These are phyloP conservation scores for Periparus ater DNA, from an alignment of 2,797 vertebrate genomes.

Conservation along the genomic window DNA sequence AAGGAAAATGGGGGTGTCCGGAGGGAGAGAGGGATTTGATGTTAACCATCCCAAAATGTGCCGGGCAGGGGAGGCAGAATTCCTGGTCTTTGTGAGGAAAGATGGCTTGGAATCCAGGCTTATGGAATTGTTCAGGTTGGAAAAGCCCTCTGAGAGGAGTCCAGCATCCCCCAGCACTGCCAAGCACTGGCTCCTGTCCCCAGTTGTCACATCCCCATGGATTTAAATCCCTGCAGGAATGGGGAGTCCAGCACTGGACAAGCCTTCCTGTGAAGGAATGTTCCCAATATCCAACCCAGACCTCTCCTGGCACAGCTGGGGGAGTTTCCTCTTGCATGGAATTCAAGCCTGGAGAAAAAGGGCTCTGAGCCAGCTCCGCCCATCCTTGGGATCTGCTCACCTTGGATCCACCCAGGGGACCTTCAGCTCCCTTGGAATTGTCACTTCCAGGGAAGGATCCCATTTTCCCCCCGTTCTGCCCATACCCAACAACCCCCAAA, in stretches of 20 bases:
- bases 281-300: rapidly evolving
- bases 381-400: not conserved
- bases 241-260: too few relatives aligned
- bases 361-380: not conserved
- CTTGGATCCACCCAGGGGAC: not conserved
- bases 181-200: not conserved
- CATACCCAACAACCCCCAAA: not conserved
- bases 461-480: not conserved
- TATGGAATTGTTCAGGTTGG: not conserved
- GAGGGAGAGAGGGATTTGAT: not conserved
- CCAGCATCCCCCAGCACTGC: not conserved
- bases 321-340: not conserved
- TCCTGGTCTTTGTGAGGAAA: not conserved
- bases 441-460: not conserved
- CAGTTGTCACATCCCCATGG: not conserved
- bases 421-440: not conserved
- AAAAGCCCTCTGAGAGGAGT: not conserved
- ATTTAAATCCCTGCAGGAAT: not conserved
- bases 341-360: not conserved
- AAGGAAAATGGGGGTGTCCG: not conserved
- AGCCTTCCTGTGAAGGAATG: not conserved
- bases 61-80: not conserved
- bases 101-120: not conserved
- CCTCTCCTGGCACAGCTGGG: not conserved
- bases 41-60: not conserved